Evolutionary conservation across 1,140 invertebrate genomes (phyloP), one percentile per base, ranked within the genome.

Genomic region (Leptestheria dahalacensis): DNA sequence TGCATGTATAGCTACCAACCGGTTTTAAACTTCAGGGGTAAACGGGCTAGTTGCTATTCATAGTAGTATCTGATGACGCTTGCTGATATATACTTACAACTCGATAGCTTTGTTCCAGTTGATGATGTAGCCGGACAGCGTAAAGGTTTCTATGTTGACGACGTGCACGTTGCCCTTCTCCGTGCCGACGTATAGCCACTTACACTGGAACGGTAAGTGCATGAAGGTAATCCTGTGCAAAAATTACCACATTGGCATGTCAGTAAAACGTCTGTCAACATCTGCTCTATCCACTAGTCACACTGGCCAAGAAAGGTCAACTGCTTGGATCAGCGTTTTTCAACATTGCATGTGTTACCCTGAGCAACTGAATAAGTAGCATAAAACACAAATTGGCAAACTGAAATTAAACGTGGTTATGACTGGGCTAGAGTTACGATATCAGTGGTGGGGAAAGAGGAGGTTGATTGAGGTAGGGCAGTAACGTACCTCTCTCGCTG

Each of bases 101-200:
- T 98, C 96, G 73, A 99, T 99, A 66, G 94, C 91, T 80, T 99
- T 99, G 79, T 99, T 99, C 96, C 96, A 99, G 79, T 98, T 97
- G 76, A 99, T 96, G 72, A 97, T 82, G 78, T 99, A 99, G 64
- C 94, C 94, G 68, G 92, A 97, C 65, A 99, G 81, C 67, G 82
- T 78, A 75, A 98, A 98, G 67, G 86, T 87, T 74, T 97, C 94
- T 64, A 97, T 85, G 77, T 97, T 92, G 65, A 98, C 88, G 60
- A 99, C 80, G 74, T 98, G 93, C 65, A 98, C 88, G 77, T 99
- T 99, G 59, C 96, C 96, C 63, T 88, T 81, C 70, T 99, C 95
- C 28, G 95, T 97, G 61, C 96, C 96, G 59, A 98, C 84, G 74
- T 97, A 96, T 64, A 99, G 75, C 96, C 96, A 99, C 79, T 97